Conservation (phyloP, 2,888 invertebrate species). For the Xylota sylvarum region DNA sequence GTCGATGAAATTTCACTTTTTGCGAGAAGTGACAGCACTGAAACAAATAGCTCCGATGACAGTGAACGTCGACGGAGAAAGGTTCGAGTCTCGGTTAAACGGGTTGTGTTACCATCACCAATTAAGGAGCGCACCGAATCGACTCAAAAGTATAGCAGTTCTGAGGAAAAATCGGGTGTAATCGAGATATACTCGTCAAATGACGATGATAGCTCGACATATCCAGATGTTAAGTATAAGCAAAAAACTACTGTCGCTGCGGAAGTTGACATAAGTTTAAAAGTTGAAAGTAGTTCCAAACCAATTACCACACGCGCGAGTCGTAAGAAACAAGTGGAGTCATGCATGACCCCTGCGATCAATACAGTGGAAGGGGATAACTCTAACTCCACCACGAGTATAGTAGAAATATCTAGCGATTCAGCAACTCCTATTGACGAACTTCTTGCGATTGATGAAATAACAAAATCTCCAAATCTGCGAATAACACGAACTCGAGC, state of each 20-base stretch:
- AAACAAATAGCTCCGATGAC: conserved; percentile 61
- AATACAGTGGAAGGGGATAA: conserved; percentile 13
- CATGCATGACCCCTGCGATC: background rate
- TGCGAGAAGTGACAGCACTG: conserved; percentile 60
- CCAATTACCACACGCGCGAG: background rate
- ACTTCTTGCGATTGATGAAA: background rate
- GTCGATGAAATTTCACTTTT: conserved; percentile 55
- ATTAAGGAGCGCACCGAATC: conserved; percentile 20
- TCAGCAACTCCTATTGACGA: conserved; percentile 24
- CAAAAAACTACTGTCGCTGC: too few species aligned
- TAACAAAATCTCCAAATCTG: background rate
- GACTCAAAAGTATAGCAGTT: background rate
- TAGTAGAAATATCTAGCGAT: conserved; percentile 39
- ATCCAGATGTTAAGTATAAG: background rate
- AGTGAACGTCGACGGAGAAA: conserved; percentile 54
- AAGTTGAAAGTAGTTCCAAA: background rate
- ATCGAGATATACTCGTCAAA: conserved; percentile 55
- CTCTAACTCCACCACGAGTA: conserved; percentile 43
- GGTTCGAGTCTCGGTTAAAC: conserved; percentile 57
- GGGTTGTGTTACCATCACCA: conserved; percentile 29
- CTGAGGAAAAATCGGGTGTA: conserved; percentile 3
- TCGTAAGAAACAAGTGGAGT: background rate
- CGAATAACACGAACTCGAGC: conserved; percentile 4
- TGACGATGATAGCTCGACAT: conserved; percentile 40
- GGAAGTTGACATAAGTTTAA: background rate